Conservation (phyloP, 2,113 vertebrate genomes). For the Accipiter cooperii region DNA sequence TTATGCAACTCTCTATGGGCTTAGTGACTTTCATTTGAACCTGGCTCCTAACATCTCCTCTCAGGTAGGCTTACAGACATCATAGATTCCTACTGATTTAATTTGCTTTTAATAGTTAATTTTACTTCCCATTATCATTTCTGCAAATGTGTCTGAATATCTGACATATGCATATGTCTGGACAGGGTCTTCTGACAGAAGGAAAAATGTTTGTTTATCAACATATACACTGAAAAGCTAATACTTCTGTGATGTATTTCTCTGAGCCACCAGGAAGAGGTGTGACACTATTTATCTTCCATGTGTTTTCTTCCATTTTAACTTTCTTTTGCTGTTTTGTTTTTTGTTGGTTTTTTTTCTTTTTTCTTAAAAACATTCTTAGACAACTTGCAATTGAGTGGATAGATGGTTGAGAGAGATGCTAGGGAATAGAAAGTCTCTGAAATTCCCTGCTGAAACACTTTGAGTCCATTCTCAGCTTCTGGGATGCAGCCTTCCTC, state of each 20-base stretch:
- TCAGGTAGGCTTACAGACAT: neutral
- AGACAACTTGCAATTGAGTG: neutral
- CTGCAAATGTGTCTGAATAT: neutral
- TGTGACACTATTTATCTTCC: neutral
- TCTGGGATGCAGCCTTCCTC: neutral
- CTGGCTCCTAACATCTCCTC: neutral
- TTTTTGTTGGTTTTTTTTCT: neutral
- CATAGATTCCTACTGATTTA: neutral
- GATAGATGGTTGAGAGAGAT: neutral
- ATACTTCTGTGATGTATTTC: neutral
- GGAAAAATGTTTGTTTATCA: neutral
- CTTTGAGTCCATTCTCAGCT: neutral
- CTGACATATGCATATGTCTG: neutral
- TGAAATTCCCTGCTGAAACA: neutral
- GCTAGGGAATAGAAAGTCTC: neutral
- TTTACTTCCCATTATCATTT: neutral
- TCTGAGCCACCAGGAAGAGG: neutral
- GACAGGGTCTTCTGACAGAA: neutral
- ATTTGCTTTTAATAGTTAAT: neutral
- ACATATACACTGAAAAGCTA: neutral
- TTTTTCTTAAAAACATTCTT: neutral
- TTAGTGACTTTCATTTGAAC: neutral
- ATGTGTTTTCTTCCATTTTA: neutral
- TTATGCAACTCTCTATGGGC: neutral
- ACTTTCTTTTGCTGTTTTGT: neutral